Evolutionary conservation across 2,797 vertebrate species (phyloP), one percentile per base, ranked within the genome.

Genomic region (Momotus momota): DNA sequence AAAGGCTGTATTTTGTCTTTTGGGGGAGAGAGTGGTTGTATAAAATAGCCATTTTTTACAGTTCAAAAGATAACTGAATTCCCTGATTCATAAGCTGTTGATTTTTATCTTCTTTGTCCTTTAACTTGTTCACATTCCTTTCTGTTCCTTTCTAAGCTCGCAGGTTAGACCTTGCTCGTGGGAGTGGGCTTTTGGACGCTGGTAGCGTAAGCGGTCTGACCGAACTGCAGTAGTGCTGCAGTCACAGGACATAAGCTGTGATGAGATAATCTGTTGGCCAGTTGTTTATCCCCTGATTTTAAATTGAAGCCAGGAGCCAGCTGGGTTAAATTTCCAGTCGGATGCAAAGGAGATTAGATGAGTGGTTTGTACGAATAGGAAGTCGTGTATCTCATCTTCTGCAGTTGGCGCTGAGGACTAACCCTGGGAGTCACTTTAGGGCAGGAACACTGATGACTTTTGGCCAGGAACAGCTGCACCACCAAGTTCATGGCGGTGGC

Each of bases 31-130:
- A 49, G 40, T 3, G 1, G 11, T 81, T 77, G 77, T 86, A 23
- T 48, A 57, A 93, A 96, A 77, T 29, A 85, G 57, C 38, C 29
- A 25, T 61, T 93, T 82, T 90, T 89, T 86, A 92, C 73, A 92
- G 71, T 88, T 95, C 90, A 92, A 64, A 62, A 69, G 33, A 72
- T 57, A 87, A 89, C 23, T 81, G 79, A 90, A 94, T 87, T 88
- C 86, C 43, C 51, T 64, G 67, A 88, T 82, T 88, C 73, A 57
- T 23, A 48, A 83, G 48, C 38, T 81, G 46, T 84, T 74, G 31
- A 1, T 40, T 78, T 93, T 74, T 77, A 61, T 88, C 38, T 55
- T 80, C 38, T 57, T 41, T 64, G 33, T 61, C 55, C 38, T 82
- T 67, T 33, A 27, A 18, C 29, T 41, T 14, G 26, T 82, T 54